A percentile compares a stretch with the other conserved stretches of the same genome.
Evolutionary conservation across 2,113 vertebrate species (phyloP).

Genomic region (Sinocyclocheilus anophthalmus): DNA sequence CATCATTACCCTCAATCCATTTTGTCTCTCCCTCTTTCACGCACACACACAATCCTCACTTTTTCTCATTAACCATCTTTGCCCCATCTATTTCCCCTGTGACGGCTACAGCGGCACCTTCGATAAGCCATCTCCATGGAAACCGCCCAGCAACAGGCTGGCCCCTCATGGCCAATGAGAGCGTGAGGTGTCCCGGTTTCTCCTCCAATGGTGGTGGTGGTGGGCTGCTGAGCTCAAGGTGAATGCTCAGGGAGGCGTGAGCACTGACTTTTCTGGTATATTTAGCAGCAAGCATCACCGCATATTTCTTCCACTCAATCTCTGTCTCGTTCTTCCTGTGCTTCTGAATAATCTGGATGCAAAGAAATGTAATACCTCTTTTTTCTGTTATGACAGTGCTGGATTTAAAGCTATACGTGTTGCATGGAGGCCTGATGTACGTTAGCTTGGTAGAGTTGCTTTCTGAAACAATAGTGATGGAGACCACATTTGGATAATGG

Average conservation of each 20-base stretch:
- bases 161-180: conserved; percentile 63
- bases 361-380: background rate
- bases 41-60: background rate
- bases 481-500: background rate
- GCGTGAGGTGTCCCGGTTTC: background rate
- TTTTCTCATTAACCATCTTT: conserved; percentile 37
- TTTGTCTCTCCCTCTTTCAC: conserved; percentile 32
- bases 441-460: background rate
- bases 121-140: conserved; percentile 73
- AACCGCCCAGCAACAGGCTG: conserved; percentile 78
- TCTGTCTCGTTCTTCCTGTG: background rate
- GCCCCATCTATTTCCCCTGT: conserved; percentile 40
- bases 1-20: background rate
- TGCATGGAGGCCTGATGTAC: background rate
- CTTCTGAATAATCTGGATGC: background rate
- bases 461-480: background rate
- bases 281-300: conserved; percentile 56
- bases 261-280: conserved; percentile 63
- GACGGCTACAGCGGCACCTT: background rate
- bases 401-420: background rate
- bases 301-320: background rate
- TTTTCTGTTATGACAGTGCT: background rate
- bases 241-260: conserved; percentile 61
- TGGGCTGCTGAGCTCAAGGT: conserved; percentile 62
- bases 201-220: conserved; percentile 63